phyloP scores from a whole-genome alignment of 2,797 vertebrate species.

The Malurus splendens region DNA sequence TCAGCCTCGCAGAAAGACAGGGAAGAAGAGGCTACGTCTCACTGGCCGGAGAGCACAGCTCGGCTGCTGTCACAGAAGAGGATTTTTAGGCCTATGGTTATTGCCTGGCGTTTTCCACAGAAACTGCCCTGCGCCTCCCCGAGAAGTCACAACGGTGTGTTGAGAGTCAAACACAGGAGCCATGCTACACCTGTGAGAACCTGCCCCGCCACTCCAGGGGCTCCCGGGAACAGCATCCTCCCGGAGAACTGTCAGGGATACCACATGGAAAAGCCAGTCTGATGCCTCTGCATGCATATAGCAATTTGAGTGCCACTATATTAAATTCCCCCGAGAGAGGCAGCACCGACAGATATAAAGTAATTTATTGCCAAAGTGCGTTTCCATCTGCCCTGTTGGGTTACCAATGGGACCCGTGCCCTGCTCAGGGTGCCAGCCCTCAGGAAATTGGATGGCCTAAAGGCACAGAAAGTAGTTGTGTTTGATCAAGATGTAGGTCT shows the following conservation, averaged over 20 bases:
- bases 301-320: constrained; percentile 58
- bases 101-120: neutral
- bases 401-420: neutral
- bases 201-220: neutral
- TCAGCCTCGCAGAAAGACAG: neutral
- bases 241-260: constrained; percentile 40
- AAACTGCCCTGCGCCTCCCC: constrained; percentile 1
- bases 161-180: constrained; percentile 52
- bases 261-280: constrained; percentile 59
- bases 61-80: neutral
- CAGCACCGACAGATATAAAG: constrained; percentile 52
- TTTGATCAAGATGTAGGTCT: constrained; percentile 24
- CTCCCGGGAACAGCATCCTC: constrained; percentile 45
- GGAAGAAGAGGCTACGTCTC: neutral
- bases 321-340: constrained; percentile 63
- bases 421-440: constrained; percentile 52
- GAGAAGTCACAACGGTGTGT: neutral
- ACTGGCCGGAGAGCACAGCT: neutral
- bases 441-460: constrained; percentile 58
- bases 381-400: constrained; percentile 38
- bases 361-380: constrained; percentile 22
- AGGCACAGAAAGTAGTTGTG: constrained; percentile 33
- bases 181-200: constrained; percentile 49
- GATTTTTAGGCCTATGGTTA: neutral
- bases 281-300: constrained; percentile 57